Conservation (phyloP, 2,888 invertebrate genomes). For the Congeria kusceri region DNA sequence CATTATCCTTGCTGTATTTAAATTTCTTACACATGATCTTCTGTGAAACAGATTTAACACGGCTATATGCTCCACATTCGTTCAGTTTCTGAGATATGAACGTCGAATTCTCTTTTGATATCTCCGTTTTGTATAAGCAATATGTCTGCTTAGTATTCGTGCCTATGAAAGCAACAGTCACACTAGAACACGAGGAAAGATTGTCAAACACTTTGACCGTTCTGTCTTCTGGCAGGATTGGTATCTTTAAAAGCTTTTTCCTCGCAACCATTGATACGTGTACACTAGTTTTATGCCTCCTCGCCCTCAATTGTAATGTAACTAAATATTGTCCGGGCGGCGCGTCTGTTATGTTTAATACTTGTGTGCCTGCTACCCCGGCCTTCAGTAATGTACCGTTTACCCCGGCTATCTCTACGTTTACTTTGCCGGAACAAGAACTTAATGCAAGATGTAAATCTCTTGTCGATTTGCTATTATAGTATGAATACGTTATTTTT, state of each 20-base stretch:
- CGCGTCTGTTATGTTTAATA: conserved; percentile 67
- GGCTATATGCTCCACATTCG: conserved; percentile 56
- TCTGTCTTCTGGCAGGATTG: conserved; percentile 78
- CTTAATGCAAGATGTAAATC: conserved; percentile 63
- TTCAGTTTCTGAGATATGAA: conserved; percentile 60
- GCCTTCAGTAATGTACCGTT: conserved; percentile 66
- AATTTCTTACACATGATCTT: conserved; percentile 66
- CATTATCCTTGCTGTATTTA: conserved; percentile 67
- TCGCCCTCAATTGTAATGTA: conserved; percentile 62
- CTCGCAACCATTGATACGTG: conserved; percentile 67
- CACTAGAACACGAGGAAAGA: conserved; percentile 79
- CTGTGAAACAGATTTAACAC: conserved; percentile 45
- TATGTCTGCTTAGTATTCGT: conserved; percentile 81
- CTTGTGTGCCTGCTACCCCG: conserved; percentile 66
- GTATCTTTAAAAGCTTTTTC: conserved; percentile 72
- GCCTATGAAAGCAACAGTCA: conserved; percentile 83
- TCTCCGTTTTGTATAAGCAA: conserved; percentile 81
- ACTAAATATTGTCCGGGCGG: conserved; percentile 69
- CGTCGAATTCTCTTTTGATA: conserved; percentile 42
- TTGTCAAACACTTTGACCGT: conserved; percentile 79
- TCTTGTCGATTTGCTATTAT: conserved; percentile 57
- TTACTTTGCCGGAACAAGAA: conserved; percentile 71
- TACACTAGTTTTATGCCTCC: conserved; percentile 65
- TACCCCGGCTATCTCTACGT: conserved; percentile 66
- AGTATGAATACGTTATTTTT: conserved; percentile 58